These are phyloP conservation scores for Ictalurus punctatus DNA, from an alignment of 2,113 vertebrate genomes.

Conservation along the genomic window DNA sequence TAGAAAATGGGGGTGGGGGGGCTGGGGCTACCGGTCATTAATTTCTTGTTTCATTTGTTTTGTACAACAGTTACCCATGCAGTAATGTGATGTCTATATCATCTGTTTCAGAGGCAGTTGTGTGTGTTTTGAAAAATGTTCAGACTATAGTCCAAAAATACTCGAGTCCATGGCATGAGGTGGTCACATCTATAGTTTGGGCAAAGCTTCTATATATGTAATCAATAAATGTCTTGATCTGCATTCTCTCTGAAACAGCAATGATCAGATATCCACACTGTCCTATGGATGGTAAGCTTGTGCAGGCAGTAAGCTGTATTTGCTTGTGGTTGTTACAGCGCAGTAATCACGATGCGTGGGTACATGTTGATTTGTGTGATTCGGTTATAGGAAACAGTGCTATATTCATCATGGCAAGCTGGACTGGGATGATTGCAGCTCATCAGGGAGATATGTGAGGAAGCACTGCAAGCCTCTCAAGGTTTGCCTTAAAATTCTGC, in stretches of 20 bases:
- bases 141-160: background rate
- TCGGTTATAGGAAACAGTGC: constrained; percentile 76
- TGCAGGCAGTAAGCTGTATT: background rate
- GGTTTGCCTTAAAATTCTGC: constrained; percentile 62
- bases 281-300: no score
- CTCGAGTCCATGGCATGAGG: background rate
- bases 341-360: background rate
- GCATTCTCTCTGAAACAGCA: background rate
- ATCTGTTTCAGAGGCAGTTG: background rate
- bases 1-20: background rate
- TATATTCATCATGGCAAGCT: constrained; percentile 85
- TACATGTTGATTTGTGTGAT: background rate
- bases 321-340: background rate
- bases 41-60: background rate
- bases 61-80: background rate
- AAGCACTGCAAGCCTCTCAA: constrained; percentile 91
- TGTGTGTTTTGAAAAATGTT: background rate
- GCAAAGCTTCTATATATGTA: background rate
- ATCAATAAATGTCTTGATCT: background rate
- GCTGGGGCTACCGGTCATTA: no score
- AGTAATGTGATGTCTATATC: background rate
- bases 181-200: background rate
- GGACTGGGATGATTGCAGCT: constrained; percentile 91
- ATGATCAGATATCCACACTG: background rate
- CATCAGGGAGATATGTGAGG: constrained; percentile 85